Evolutionary conservation across 2,113 vertebrate genomes (phyloP).

Genomic region (rat (Rattus norvegicus)): GRCr8 NC_086027.1:50719501-50720000

Average conservation of each 20-base stretch:
- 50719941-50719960: not conserved
- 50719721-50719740: rapidly evolving
- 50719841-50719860: not conserved
- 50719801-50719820: not conserved
- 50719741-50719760: rapidly evolving
- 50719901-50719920: not conserved
- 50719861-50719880: no score
- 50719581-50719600: conserved; percentile 17
- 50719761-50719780: not conserved
- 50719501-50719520: not conserved
- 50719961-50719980: no score
- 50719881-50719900: not conserved
- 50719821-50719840: not conserved
- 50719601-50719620: not conserved
- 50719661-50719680: not conserved
- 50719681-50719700: not conserved
- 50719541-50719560: not conserved
- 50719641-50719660: not conserved
- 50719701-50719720: not conserved
- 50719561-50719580: conserved; percentile 21
- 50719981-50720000: not conserved
- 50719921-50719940: not conserved
- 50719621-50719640: conserved; percentile 18
- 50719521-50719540: not conserved
- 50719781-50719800: not conserved